phyloP scores from a whole-genome alignment of 2,797 vertebrate genomes.

The Delichon dasypus region DNA sequence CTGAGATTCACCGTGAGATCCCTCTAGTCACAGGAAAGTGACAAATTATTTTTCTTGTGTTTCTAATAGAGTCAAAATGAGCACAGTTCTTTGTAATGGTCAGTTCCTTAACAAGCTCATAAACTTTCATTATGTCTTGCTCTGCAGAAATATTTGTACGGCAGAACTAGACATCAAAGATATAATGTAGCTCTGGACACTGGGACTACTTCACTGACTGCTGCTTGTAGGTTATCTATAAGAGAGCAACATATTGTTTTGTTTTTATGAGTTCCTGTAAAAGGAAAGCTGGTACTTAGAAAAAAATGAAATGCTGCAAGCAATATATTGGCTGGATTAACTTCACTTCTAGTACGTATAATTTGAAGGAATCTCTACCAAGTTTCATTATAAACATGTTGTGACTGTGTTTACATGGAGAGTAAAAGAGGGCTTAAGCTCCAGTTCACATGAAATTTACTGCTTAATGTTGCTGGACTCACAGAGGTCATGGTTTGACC shows the following conservation, averaged over 20 bases:
- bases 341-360: background rate
- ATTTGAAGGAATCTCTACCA: conserved; percentile 11
- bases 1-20: conserved; percentile 27
- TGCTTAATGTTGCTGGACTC: background rate
- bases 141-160: conserved; percentile 39
- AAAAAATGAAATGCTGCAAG: conserved; percentile 47
- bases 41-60: conserved; percentile 57
- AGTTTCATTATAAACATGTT: background rate
- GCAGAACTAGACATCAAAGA: conserved; percentile 50
- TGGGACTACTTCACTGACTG: background rate
- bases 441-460: background rate
- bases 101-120: conserved; percentile 48
- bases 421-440: background rate
- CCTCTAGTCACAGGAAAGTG: conserved; percentile 37
- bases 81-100: conserved; percentile 11
- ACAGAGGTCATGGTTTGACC: background rate
- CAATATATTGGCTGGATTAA: conserved; percentile 40
- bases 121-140: conserved; percentile 58
- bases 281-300: conserved; percentile 25
- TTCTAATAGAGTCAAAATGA: conserved; percentile 60
- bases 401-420: background rate
- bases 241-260: conserved; percentile 37
- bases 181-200: background rate
- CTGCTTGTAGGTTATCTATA: conserved; percentile 6
- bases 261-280: conserved; percentile 56